Evolutionary conservation across 2,888 invertebrate species (phyloP), one percentile per base, ranked within the genome.

Genomic region (Ophion costatus): DNA sequence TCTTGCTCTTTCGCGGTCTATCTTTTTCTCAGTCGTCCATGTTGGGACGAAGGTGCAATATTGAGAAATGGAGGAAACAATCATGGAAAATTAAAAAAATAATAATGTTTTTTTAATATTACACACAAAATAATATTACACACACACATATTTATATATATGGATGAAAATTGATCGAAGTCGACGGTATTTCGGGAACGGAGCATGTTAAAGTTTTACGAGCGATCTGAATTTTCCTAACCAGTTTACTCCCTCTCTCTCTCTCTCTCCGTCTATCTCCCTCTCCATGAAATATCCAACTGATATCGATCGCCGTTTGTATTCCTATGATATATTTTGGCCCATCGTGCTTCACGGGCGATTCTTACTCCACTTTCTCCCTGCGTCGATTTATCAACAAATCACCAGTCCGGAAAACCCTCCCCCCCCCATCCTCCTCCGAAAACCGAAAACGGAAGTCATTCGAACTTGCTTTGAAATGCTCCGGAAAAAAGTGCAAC

Each of bases 191-290:
- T 71, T 71, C n/a, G 33, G 38, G 56, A 63, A 38, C 20, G n/a
- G n/a, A 22, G n/a, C 17, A n/a, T n/a, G 59, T 79, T 24, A 79
- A 79, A 64, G 14, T 79, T 71, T 71, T 56, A 79, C 64, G 56
- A 64, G 20, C 22, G 9, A 9, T 33, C 70, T 51, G 61, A 51
- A 11, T 67, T 45, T 29, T 78, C 61, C 14, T 29, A 29, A 64
- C 22, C 14, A 33, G 33, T n/a, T 79, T 10, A 14, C 20, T 9
- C n/a, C 69, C 10, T 17, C 51, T n/a, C 0, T 51, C 11, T 29
- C 29, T 29, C 20, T 4, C n/a, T 77, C n/a, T 77, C 29, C 10
- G 0, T 51, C 29, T 29, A 4, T 29, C 29, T 29, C 29, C 29
- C 29, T 29, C 17, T 33, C 56, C 17, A 42, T n/a, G 42, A 61